Percentiles rank a stretch among this genome's conserved stretches.
phyloP scores from a whole-genome alignment of 1,140 invertebrate genomes.

The Heterodera carotae region DNA sequence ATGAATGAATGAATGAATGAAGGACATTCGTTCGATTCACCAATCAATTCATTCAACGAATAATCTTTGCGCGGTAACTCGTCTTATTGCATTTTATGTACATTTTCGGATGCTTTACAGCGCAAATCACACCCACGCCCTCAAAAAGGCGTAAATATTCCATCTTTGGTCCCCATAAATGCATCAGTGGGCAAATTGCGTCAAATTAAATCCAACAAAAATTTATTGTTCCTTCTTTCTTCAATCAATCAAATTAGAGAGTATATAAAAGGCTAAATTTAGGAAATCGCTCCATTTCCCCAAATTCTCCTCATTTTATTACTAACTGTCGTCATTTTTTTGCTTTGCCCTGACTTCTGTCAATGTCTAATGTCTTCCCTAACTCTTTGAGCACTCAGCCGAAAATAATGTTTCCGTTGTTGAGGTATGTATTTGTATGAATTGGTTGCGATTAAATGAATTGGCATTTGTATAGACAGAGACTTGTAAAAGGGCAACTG shows the following conservation, averaged over 20 bases:
- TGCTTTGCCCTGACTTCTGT: neutral
- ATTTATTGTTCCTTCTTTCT: neutral
- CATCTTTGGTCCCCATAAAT: neutral
- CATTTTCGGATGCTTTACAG: slow-evolving; percentile 2
- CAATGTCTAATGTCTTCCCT: neutral
- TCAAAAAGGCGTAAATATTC: neutral
- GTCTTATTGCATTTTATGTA: neutral
- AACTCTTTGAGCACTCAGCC: neutral
- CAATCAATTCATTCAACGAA: neutral
- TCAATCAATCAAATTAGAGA: neutral
- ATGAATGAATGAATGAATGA: no score
- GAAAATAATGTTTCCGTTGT: neutral
- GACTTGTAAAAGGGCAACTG: no score
- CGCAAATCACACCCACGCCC: neutral
- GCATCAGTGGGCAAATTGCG: neutral
- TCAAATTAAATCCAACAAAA: neutral
- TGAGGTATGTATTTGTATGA: neutral
- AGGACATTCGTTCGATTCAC: neutral
- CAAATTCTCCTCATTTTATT: neutral
- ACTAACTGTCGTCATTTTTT: no score
- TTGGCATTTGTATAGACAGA: no score
- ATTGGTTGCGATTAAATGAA: no score
- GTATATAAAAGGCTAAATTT: neutral
- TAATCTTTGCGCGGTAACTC: neutral
- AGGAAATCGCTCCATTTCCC: neutral